These are phyloP conservation scores for Sepioteuthis lessoniana DNA, from an alignment of 2,888 invertebrate genomes.

Conservation along the genomic window DNA sequence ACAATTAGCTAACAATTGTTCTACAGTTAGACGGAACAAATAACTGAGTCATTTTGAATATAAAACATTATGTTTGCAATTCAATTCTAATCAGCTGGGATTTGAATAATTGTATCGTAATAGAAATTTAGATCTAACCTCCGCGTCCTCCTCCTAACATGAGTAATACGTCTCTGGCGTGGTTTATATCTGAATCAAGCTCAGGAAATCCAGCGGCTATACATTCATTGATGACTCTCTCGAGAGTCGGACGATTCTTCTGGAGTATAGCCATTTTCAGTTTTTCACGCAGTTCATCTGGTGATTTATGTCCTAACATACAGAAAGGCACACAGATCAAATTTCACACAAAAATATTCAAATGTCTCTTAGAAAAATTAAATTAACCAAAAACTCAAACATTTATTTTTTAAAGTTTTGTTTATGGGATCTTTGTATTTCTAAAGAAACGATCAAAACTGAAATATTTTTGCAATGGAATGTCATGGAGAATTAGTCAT, in stretches of 20 bases:
- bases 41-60: background rate
- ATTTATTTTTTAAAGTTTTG: background rate
- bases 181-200: slow-evolving; percentile 10
- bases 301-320: background rate
- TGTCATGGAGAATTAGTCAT: too few relatives aligned
- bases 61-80: background rate
- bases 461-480: too few relatives aligned
- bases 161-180: background rate
- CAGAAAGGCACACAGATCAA: background rate
- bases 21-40: background rate
- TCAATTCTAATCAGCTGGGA: background rate
- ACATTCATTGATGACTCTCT: slow-evolving; percentile 3
- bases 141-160: background rate
- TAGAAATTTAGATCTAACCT: background rate
- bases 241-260: background rate
- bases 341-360: background rate
- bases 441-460: too few relatives aligned
- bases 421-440: background rate
- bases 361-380: background rate
- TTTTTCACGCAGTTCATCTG: slow-evolving; percentile 25
- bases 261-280: background rate
- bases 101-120: background rate
- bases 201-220: slow-evolving; percentile 11
- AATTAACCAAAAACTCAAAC: background rate
- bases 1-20: background rate